Base-by-base conservation (phyloP, 2,888 invertebrate genomes). In the Rapana venosa region DNA sequence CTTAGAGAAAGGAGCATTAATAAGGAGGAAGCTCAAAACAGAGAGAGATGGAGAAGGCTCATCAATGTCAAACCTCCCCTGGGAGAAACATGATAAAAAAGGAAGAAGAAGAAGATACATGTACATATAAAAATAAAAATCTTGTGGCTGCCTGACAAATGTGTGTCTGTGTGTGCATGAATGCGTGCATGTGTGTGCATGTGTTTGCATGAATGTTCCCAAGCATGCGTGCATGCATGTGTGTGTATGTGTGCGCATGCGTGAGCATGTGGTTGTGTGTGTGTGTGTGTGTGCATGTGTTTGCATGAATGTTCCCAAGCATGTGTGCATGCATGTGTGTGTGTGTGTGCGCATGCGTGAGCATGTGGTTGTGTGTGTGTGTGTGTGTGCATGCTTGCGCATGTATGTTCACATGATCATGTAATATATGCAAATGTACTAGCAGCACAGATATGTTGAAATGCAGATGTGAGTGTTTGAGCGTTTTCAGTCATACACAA, bases 91-190 rank as follows among this genome's bases (percentile, higher is more conserved):
- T n/a, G 22, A 5, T 20, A 74, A n/a, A n/a, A 26, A 5, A 74
- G 15, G n/a, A n/a, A 74, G 26, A 17, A 5, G 20, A 26, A 74
- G n/a, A 11, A 74, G 15, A 17, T n/a, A 17, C 74, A 74, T 22
- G 5, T 22, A 74, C 74, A 74, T 22, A 74, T 22, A 74, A 11
- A 74, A 11, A 79, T 6, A 30, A 5, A 79, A 5, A 79, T 17
- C 26, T 17, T 30, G 6, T 13, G 4, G 8, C 17, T 5, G 22
- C 13, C 26, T 36, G 22, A 81, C 26, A 26, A 15, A 74, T 26
- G 74, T 74, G 74, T 74, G 74, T 74, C 20, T 74, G 74, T 74
- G 74, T 74, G 74, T 74, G 74, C 26, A 26, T 74, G 74, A 22
- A 26, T 74, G n/a, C 36, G 36, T 36, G 81, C 30, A 30, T 81